phyloP scores from a whole-genome alignment of 2,113 vertebrate genomes.

The Pachypanchax playfairii region DNA sequence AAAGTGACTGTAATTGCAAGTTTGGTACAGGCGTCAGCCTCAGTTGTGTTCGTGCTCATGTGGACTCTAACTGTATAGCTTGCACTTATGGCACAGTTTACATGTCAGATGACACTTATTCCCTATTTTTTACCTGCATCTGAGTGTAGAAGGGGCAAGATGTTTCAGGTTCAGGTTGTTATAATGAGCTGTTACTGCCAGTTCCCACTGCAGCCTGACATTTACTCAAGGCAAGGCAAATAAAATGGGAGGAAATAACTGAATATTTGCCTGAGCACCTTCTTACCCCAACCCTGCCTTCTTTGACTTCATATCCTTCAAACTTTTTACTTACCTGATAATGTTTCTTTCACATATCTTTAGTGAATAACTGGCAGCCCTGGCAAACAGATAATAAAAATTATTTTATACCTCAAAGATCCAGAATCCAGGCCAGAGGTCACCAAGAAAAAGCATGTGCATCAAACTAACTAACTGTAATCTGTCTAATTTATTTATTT shows the following conservation, averaged over 20 bases:
- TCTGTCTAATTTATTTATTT: too few relatives aligned
- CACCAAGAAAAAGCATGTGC: background rate
- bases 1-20: constrained; percentile 52
- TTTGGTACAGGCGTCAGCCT: constrained; percentile 32
- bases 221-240: constrained; percentile 57
- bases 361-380: constrained; percentile 18
- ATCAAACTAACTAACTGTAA: too few relatives aligned
- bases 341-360: constrained; percentile 21
- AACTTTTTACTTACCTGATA: constrained; percentile 37
- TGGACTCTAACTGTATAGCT: constrained; percentile 10
- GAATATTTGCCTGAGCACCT: constrained; percentile 52
- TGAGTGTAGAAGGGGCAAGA: constrained; percentile 30
- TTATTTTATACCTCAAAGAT: constrained; percentile 38
- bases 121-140: constrained; percentile 28
- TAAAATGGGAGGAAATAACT: constrained; percentile 35
- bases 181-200: constrained; percentile 56
- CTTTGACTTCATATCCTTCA: constrained; percentile 30
- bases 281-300: constrained; percentile 4
- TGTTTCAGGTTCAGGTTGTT: constrained; percentile 53
- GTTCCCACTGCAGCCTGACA: constrained; percentile 51
- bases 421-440: constrained; percentile 5
- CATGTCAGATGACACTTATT: constrained; percentile 18
- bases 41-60: constrained; percentile 18
- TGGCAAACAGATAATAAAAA: constrained; percentile 34
- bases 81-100: constrained; percentile 10